phyloP scores from a whole-genome alignment of 2,797 vertebrate genomes.

The Poeciliopsis paucimaculata region DNA sequence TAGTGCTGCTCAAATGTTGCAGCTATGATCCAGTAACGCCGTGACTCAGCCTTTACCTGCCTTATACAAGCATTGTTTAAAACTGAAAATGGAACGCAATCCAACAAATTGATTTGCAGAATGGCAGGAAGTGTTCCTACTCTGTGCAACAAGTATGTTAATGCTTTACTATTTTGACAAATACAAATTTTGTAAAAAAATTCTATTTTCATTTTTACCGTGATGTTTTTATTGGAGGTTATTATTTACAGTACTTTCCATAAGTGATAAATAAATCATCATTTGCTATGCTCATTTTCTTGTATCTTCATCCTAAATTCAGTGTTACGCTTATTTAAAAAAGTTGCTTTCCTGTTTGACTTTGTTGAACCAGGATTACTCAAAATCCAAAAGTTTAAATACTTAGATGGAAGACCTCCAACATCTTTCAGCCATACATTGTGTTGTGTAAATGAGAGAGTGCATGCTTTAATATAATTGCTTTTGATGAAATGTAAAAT shows the following conservation, averaged over 20 bases:
- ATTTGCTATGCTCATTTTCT: neutral
- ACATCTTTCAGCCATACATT: slow-evolving; percentile 6
- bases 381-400: slow-evolving; percentile 14
- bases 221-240: neutral
- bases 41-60: neutral
- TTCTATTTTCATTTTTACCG: neutral
- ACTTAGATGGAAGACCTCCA: neutral
- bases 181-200: neutral
- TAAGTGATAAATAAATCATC: slow-evolving; percentile 1
- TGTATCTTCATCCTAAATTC: neutral
- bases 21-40: neutral
- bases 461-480: slow-evolving; percentile 18
- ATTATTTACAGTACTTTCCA: neutral
- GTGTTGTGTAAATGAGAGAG: slow-evolving; percentile 19
- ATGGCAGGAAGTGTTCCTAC: neutral
- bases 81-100: neutral
- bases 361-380: slow-evolving; percentile 17
- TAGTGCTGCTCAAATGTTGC: neutral
- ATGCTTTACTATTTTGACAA: neutral
- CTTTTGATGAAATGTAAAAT: slow-evolving; percentile 25
- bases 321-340: slow-evolving; percentile 55
- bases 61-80: neutral
- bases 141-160: neutral
- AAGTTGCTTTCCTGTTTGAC: slow-evolving; percentile 26
- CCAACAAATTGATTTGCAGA: neutral